Percentiles rank a stretch among this genome's conserved stretches.
These are phyloP conservation scores for Hippopotamus amphibius DNA, from an alignment of 2,113 vertebrate genomes.

Conservation along the genomic window DNA sequence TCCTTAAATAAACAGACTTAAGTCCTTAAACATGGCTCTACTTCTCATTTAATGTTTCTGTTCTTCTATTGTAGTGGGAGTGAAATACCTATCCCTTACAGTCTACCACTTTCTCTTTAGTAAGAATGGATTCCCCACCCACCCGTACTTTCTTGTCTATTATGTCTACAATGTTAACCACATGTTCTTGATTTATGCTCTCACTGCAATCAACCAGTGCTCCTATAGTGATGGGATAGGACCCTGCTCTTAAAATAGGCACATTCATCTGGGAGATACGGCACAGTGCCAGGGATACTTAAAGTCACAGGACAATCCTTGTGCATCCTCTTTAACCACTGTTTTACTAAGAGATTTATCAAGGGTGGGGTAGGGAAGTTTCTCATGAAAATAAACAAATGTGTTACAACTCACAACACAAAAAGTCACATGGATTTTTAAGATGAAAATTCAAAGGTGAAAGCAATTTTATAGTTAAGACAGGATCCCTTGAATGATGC, in stretches of 20 bases:
- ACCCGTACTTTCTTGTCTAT: not conserved
- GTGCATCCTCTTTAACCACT: constrained; percentile 11
- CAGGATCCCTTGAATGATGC: not conserved
- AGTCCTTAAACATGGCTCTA: constrained; percentile 20
- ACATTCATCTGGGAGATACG: constrained; percentile 45
- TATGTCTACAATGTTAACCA: not conserved
- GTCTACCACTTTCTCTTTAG: not conserved
- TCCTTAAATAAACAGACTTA: constrained; percentile 37
- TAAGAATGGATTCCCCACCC: not conserved
- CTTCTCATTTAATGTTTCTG: not conserved
- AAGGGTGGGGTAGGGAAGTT: not conserved
- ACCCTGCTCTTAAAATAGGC: constrained; percentile 59
- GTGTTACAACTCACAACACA: not conserved
- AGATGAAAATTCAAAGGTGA: constrained; percentile 41
- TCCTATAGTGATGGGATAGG: not conserved
- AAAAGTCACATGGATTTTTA: constrained; percentile 42
- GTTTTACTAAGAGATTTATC: constrained; percentile 50
- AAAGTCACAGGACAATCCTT: constrained; percentile 42
- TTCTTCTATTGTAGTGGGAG: not conserved
- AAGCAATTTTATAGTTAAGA: constrained; percentile 37
- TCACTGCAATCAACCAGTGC: not conserved
- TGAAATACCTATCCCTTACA: not conserved
- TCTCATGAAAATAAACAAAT: constrained; percentile 33
- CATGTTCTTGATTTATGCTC: not conserved
- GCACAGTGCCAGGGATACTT: constrained; percentile 32